phyloP scores from a whole-genome alignment of 2,113 vertebrate species.

The Hypocryptadius cinnamomeus region DNA sequence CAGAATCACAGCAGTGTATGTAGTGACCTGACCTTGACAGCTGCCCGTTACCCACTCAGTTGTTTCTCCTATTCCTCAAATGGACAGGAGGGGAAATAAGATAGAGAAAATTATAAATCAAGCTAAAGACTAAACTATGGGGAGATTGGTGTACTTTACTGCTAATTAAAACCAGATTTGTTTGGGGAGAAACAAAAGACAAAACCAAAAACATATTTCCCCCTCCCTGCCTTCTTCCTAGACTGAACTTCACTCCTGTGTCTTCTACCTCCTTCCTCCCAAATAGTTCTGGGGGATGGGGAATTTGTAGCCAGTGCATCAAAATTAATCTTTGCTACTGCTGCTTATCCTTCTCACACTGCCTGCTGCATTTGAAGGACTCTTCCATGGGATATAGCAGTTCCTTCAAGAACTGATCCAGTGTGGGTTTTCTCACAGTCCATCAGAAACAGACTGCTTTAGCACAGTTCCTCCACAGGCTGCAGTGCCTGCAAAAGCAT shows the following conservation, averaged over 20 bases:
- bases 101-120: neutral
- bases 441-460: neutral
- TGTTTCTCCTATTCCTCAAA: neutral
- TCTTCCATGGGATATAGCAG: neutral
- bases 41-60: neutral
- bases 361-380: neutral
- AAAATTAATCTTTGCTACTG: neutral
- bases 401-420: neutral
- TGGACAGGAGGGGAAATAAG: neutral
- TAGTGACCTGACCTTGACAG: neutral
- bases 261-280: neutral
- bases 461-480: neutral
- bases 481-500: neutral
- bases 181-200: neutral
- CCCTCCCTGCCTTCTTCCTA: neutral
- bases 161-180: neutral
- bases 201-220: neutral
- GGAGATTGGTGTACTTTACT: neutral
- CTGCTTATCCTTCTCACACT: rapidly evolving
- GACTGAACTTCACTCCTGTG: neutral
- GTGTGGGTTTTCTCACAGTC: neutral
- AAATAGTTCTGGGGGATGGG: neutral
- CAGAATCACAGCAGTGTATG: neutral
- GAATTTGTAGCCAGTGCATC: neutral
- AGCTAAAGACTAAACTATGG: neutral